These are phyloP conservation scores for Tetranychus piercei DNA, from an alignment of 2,888 invertebrate genomes.

Conservation along the genomic window DNA sequence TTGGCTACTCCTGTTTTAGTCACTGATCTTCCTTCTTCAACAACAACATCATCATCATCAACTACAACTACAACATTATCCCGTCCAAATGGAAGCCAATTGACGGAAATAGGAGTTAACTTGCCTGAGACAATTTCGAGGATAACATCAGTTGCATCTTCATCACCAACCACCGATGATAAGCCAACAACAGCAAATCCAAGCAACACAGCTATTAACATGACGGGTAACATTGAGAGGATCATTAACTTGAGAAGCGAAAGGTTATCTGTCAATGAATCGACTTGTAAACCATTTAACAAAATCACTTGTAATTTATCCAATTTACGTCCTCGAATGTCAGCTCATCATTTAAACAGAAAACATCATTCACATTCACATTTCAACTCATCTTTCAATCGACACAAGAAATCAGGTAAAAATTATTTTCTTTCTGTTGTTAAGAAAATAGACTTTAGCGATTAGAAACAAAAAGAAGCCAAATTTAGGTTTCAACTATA, in stretches of 20 bases:
- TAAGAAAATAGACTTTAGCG: no score
- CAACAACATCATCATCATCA: neutral
- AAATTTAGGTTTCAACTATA: no score
- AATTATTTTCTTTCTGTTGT: neutral
- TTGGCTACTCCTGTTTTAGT: neutral
- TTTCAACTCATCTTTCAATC: neutral
- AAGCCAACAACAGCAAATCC: neutral
- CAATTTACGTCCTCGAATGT: neutral
- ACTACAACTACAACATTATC: neutral
- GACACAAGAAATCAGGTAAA: neutral
- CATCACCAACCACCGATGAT: neutral
- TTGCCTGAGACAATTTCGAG: neutral
- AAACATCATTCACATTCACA: neutral
- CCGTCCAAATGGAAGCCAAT: neutral
- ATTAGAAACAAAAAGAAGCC: no score
- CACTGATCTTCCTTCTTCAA: neutral
- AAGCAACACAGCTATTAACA: neutral
- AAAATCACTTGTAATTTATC: neutral
- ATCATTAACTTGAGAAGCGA: neutral
- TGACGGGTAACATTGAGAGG: neutral
- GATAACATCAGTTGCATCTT: neutral
- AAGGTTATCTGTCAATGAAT: neutral
- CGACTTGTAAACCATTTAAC: neutral
- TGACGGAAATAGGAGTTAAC: neutral
- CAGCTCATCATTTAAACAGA: neutral